Conservation (phyloP, 2,113 vertebrate species). For the Clinocottus analis region DNA sequence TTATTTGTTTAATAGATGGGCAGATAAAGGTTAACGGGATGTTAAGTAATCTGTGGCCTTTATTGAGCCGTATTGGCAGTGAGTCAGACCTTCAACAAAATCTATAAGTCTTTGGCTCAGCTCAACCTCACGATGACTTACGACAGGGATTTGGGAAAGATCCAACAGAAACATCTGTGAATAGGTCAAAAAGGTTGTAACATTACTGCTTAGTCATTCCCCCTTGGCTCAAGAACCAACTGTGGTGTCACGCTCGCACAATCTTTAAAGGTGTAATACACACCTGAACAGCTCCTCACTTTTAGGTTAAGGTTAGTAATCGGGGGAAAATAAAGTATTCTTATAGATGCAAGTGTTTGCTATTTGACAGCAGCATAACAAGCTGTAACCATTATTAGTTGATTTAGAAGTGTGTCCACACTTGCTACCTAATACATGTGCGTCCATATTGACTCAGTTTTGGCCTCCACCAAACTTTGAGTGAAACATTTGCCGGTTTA, state of each 20-base stretch:
- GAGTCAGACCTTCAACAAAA: constrained; percentile 1
- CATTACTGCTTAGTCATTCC: neutral
- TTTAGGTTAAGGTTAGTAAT: neutral
- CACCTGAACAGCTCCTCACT: neutral
- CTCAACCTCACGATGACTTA: neutral
- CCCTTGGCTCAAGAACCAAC: neutral
- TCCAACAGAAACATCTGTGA: neutral
- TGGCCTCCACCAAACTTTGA: constrained; percentile 11
- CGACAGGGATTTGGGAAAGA: neutral
- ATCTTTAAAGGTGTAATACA: neutral
- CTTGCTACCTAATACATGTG: constrained; percentile 13
- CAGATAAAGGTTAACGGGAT: constrained; percentile 26
- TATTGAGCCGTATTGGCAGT: constrained; percentile 35
- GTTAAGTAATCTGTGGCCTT: constrained; percentile 26
- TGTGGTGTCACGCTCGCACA: neutral
- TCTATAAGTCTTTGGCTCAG: neutral
- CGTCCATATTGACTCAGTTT: constrained; percentile 11
- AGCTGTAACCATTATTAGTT: too few relatives aligned
- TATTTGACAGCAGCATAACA: neutral
- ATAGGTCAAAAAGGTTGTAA: constrained; percentile 5
- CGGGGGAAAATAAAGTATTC: neutral
- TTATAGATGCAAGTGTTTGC: constrained; percentile 4
- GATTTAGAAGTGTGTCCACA: too few relatives aligned
- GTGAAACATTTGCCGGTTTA: constrained; percentile 21
- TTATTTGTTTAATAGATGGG: neutral